Conservation (phyloP, 2,797 vertebrate species). For the Cuniculus paca region DNA sequence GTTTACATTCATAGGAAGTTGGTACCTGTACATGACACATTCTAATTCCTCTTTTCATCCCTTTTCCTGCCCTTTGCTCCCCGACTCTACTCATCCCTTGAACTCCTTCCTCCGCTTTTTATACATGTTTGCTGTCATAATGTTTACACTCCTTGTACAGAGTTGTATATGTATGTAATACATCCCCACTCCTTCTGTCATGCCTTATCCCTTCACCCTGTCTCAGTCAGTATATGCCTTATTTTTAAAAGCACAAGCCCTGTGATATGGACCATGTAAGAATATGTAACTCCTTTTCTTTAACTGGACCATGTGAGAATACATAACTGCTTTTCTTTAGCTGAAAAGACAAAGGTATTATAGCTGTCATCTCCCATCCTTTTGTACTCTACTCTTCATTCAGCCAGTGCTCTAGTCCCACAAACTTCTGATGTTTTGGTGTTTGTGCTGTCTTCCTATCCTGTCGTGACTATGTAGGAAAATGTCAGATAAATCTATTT, state of each 20-base stretch:
- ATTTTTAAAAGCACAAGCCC: slow-evolving; percentile 7
- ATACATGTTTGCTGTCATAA: neutral
- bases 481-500: neutral
- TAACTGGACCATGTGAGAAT: neutral
- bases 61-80: neutral
- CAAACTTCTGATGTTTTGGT: neutral
- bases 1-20: neutral
- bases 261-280: neutral
- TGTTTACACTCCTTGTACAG: neutral
- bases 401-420: neutral
- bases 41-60: neutral
- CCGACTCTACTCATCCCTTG: neutral
- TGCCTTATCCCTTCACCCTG: neutral
- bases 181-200: neutral
- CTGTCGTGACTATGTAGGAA: neutral
- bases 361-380: neutral
- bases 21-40: neutral
- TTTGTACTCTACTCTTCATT: neutral
- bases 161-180: neutral
- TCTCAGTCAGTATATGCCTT: neutral
- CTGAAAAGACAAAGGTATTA: neutral
- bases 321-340: neutral
- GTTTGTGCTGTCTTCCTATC: neutral
- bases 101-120: neutral
- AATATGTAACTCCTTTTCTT: neutral